Percentiles rank a stretch among this genome's conserved stretches.
phyloP scores from a whole-genome alignment of 2,113 vertebrate species.

The Calyptommatus sinebrachiatus region DNA sequence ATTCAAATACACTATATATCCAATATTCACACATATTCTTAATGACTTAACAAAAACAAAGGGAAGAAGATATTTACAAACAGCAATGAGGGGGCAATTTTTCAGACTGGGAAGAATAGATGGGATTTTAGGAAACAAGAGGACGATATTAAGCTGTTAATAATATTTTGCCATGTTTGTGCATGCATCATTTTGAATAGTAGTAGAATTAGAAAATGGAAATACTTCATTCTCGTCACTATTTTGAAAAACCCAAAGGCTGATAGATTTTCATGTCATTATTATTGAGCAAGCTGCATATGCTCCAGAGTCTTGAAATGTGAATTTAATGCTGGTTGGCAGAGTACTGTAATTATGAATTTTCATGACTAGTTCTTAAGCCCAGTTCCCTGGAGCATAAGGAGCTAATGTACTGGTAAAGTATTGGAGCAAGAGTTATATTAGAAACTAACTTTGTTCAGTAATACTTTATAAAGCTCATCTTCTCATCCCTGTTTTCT shows the following conservation, averaged over 20 bases:
- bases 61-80: too few relatives aligned
- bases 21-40: too few relatives aligned
- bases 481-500: neutral
- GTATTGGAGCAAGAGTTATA: slow-evolving; percentile 6
- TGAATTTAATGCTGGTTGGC: slow-evolving; percentile 26
- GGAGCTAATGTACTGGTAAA: slow-evolving; percentile 13
- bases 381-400: slow-evolving; percentile 1
- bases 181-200: slow-evolving; percentile 9
- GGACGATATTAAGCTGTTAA: neutral
- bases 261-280: slow-evolving; percentile 11
- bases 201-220: neutral
- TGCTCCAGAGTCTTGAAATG: neutral
- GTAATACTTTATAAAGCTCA: neutral
- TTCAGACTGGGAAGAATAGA: too few relatives aligned
- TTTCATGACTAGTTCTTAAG: slow-evolving; percentile 27
- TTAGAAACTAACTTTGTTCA: slow-evolving; percentile 4
- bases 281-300: slow-evolving; percentile 14
- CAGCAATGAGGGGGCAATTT: too few relatives aligned
- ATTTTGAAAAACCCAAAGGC: slow-evolving; percentile 29
- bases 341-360: neutral
- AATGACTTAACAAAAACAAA: too few relatives aligned
- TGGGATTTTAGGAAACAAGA: too few relatives aligned
- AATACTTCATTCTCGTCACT: slow-evolving; percentile 9
- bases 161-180: slow-evolving; percentile 4
- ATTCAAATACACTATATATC: too few relatives aligned